phyloP scores from a whole-genome alignment of 1,140 invertebrate genomes.

The Dendroctonus ponderosae region DNA sequence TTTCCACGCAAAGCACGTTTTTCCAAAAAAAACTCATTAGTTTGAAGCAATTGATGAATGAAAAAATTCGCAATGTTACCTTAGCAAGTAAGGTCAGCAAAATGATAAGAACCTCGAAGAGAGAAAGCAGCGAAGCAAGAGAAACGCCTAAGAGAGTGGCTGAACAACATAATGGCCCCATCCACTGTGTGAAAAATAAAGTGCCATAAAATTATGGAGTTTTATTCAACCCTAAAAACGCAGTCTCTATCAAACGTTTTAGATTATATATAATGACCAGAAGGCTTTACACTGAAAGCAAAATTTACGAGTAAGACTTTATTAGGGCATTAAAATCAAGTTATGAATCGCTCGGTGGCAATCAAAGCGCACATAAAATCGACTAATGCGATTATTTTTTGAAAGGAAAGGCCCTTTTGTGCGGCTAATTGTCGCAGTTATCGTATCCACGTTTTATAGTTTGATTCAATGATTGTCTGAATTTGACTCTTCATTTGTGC shows the following conservation, averaged over 20 bases:
- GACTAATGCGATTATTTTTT: slow-evolving; percentile 35
- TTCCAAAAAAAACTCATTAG: too few relatives aligned
- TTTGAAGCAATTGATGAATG: too few relatives aligned
- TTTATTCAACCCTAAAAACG: slow-evolving; percentile 45
- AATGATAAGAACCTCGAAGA: too few relatives aligned
- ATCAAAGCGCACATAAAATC: slow-evolving; percentile 34
- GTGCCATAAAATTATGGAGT: slow-evolving; percentile 49
- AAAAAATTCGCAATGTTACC: too few relatives aligned
- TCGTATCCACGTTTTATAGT: too few relatives aligned
- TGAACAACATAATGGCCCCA: slow-evolving; percentile 45
- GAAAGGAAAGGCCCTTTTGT: slow-evolving; percentile 25
- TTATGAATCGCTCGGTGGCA: slow-evolving; percentile 33
- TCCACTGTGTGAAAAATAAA: slow-evolving; percentile 46
- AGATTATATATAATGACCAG: slow-evolving; percentile 46
- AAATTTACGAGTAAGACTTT: slow-evolving; percentile 40
- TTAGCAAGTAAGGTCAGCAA: too few relatives aligned
- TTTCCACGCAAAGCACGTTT: too few relatives aligned
- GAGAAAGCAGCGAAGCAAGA: slow-evolving; percentile 22
- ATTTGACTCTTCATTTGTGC: too few relatives aligned
- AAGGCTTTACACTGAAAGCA: slow-evolving; percentile 37
- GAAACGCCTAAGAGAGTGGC: slow-evolving; percentile 37
- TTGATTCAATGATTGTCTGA: too few relatives aligned
- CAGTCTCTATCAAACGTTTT: slow-evolving; percentile 45
- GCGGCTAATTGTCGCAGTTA: slow-evolving; percentile 8
- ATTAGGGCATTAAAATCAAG: slow-evolving; percentile 40